Conservation (phyloP, 2,888 invertebrate species). For the Hydrotaea diabolus region DNA sequence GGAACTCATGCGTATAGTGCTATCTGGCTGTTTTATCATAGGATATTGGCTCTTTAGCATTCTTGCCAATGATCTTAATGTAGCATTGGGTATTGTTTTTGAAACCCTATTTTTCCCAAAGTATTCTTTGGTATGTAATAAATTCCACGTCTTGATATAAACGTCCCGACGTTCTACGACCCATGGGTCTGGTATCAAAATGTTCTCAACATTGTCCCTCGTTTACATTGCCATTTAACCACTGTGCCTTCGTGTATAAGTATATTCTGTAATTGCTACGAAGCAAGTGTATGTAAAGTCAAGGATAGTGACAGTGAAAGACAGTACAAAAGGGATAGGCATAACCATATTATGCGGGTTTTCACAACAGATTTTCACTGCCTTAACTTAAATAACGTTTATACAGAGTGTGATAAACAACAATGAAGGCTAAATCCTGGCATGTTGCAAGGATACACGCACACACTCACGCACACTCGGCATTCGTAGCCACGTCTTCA, state of each 20-base stretch:
- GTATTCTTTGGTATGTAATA: too few species aligned
- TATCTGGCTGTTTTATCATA: too few species aligned
- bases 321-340: conserved; percentile 22
- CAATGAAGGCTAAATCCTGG: conserved; percentile 44
- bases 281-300: conserved; percentile 33
- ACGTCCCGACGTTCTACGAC: too few species aligned
- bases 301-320: background rate
- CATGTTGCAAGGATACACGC: background rate
- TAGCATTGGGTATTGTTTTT: too few species aligned
- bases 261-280: conserved; percentile 14
- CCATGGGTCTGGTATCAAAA: too few species aligned
- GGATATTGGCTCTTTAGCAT: too few species aligned
- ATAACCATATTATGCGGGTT: conserved; percentile 39
- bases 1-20: too few species aligned
- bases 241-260: background rate
- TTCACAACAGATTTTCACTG: conserved; percentile 52
- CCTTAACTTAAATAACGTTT: conserved; percentile 52
- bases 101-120: too few species aligned
- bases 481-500: background rate
- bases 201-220: too few species aligned
- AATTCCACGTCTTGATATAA: too few species aligned
- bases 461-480: background rate
- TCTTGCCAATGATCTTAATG: too few species aligned
- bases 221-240: background rate
- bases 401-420: conserved; percentile 46